Conservation (phyloP, 2,888 invertebrate species). For the Pandemis heparana region DNA sequence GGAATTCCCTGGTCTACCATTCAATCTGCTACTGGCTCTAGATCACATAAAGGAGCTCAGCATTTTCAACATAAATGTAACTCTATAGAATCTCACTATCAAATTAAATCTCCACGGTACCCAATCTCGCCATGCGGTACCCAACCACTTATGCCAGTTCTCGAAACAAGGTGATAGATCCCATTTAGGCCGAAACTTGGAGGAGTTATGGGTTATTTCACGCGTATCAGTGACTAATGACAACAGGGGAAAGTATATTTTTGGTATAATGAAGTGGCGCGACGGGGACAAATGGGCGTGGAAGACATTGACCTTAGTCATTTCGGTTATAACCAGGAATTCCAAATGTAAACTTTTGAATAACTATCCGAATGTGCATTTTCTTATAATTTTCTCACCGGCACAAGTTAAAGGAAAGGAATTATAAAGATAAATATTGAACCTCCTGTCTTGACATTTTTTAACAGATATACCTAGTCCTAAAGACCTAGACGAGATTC, state of each 20-base stretch:
- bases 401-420: too few species aligned
- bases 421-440: too few species aligned
- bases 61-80: not conserved
- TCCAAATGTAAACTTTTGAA: constrained; percentile 28
- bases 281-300: constrained; percentile 39
- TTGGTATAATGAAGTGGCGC: constrained; percentile 44
- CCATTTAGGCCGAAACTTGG: constrained; percentile 29
- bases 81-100: not conserved
- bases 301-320: constrained; percentile 43
- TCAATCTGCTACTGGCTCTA: too few species aligned
- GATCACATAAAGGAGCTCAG: too few species aligned
- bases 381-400: too few species aligned
- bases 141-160: constrained; percentile 17
- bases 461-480: too few species aligned
- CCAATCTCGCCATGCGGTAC: constrained; percentile 3
- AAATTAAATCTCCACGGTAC: not conserved
- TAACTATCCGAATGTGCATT: not conserved
- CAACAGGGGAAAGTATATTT: constrained; percentile 48
- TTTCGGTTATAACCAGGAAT: constrained; percentile 16
- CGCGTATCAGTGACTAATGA: constrained; percentile 45
- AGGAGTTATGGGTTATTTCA: constrained; percentile 43
- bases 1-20: too few species aligned
- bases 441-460: too few species aligned
- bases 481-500: too few species aligned
- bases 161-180: constrained; percentile 26